Percentiles rank a stretch among this genome's conserved stretches.
Evolutionary conservation across 2,113 vertebrate genomes (phyloP).

Genomic region (Panthera leo): DNA sequence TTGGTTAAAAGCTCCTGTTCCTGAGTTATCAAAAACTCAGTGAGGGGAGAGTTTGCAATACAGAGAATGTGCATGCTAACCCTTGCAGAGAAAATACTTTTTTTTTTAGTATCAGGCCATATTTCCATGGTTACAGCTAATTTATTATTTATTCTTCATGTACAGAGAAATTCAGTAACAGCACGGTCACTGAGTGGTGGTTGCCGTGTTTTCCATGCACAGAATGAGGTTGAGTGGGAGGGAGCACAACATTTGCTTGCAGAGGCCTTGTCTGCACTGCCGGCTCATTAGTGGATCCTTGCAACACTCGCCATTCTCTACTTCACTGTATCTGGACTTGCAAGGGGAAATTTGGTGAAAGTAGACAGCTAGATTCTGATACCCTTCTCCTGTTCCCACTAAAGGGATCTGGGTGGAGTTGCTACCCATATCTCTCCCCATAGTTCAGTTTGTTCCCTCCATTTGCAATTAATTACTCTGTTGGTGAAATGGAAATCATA

Average conservation of each 20-base stretch:
- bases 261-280: background rate
- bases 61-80: background rate
- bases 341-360: background rate
- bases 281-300: background rate
- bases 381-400: background rate
- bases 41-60: rapidly evolving
- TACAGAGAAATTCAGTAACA: background rate
- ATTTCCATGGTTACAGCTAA: background rate
- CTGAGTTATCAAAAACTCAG: background rate
- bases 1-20: background rate
- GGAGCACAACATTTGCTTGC: background rate
- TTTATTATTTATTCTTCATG: background rate
- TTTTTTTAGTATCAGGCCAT: background rate
- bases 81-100: background rate
- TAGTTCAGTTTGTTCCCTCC: background rate
- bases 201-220: background rate
- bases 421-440: rapidly evolving
- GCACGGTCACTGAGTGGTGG: background rate
- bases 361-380: background rate
- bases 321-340: background rate
- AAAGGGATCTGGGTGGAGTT: background rate
- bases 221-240: background rate
- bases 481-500: background rate
- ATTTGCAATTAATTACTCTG: background rate
- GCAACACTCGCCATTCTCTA: background rate